These are phyloP conservation scores for Psix sp. DNA, from an alignment of 1,140 invertebrate species.

Conservation along the genomic window DNA sequence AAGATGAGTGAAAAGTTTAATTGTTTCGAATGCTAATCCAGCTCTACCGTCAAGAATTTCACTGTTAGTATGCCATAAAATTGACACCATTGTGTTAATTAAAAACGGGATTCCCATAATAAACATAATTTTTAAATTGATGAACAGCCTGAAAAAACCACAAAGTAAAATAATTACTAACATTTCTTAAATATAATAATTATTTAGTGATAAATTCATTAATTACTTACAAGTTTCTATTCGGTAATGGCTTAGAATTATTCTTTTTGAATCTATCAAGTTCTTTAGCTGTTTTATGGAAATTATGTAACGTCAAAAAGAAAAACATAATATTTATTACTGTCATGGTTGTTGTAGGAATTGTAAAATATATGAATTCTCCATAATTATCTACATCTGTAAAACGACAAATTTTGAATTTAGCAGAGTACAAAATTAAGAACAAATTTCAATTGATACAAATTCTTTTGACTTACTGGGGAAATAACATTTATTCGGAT, in stretches of 20 bases:
- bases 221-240: too few relatives aligned
- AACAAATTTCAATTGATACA: not conserved
- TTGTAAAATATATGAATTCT: conserved; percentile 20
- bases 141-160: too few relatives aligned
- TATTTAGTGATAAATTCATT: too few relatives aligned
- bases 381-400: conserved; percentile 10
- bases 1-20: conserved; percentile 9
- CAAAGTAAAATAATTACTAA: not conserved
- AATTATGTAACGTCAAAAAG: conserved; percentile 1
- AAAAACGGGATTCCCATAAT: conserved; percentile 17
- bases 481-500: conserved; percentile 1
- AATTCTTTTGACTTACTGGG: conserved; percentile 3
- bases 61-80: conserved; percentile 11
- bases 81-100: conserved; percentile 1
- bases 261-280: conserved; percentile 7
- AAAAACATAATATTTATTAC: conserved; percentile 17
- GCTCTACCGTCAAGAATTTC: not conserved
- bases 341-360: conserved; percentile 1
- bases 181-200: too few relatives aligned
- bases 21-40: not conserved
- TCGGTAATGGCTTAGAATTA: not conserved
- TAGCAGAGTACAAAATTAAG: not conserved
- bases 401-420: too few relatives aligned
- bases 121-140: conserved; percentile 8
- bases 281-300: conserved; percentile 7